Base-by-base conservation (phyloP, 2,888 invertebrate genomes). In the Amiota minor region DNA sequence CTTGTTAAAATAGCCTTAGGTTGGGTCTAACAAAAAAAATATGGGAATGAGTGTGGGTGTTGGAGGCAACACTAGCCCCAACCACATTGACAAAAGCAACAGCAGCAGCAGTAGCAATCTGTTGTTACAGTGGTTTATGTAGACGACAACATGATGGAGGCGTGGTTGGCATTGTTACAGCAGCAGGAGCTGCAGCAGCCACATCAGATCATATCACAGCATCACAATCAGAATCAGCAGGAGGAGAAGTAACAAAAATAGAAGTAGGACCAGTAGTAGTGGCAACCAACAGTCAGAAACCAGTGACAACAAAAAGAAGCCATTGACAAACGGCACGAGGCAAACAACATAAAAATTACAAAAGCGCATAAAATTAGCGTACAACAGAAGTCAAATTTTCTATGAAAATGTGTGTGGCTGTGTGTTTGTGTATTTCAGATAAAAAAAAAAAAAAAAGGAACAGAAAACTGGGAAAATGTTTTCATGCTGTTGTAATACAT, bases 331-430 rank as follows among this genome's bases (percentile, higher is more conserved):
- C 45, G 12, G 23, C 67, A 50, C 67, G 47, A 68, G 20, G 77
- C 75, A 72, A 75, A 67, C 79, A 81, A 82, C 78, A 82, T 80
- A 80, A 81, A 85, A 85, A 83, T 84, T 85, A 83, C 83, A 83
- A 83, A 83, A 82, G 83, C 81, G 85, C 83, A 85, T 85, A 85
- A 85, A 83, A 83, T 83, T 83, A 83, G 85, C 82, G 81, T 70
- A 70, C 61, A 53, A 35, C 35, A 35, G 35, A 6, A 65, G 49
- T 45, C 35, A 53, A n/a, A 16, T 14, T 53, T n/a, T 53, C 53
- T 53, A 16, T 16, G 35, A 35, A 2, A 35, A 16, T 53, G 53
- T 53, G 53, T 12, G n/a, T 53, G n/a, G 8, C n/a, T 53, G 53
- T 53, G 53, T n/a, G 53, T 53, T 9, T 65, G 62, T 62, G 45